Base-by-base conservation (phyloP, 1,140 invertebrate genomes). In the Microplitis demolitor region DNA sequence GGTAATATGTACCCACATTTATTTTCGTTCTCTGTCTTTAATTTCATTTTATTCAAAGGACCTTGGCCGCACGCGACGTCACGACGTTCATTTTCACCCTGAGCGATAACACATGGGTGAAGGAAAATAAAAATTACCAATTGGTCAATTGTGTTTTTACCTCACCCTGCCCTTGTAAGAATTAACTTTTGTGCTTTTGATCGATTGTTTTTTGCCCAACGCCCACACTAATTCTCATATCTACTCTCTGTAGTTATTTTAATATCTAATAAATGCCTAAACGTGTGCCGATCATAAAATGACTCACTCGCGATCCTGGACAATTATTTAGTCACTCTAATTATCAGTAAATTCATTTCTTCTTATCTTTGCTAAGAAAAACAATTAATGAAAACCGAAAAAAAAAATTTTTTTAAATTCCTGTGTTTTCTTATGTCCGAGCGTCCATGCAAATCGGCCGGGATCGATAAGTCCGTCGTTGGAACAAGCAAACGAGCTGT, bases 41-140 rank as follows among this genome's bases (percentile, higher is more conserved):
- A 51, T 37, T 33, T 54, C 5, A 24, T 50, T 54, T 58, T 31
- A 53, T 45, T 64, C 31, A 50, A 64, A 66, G 60, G 82, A 84
- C 84, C 84, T 85, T 85, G 84, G 82, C 83, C 82, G 78, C 83
- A 84, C 83, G 83, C 83, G 82, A 85, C 72, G 62, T 72, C 70
- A 72, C 54, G 56, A 72, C 56, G 71, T 67, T 67, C 71, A 72
- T 72, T 72, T 72, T 58, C 66, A 68, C 53, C 66, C 53, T 67
- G 64, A 72, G 56, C 64, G 64, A 68, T 58, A 68, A 68, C 13
- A 67, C 51, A 54, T 51, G 6, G 50, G 31, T 34, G 39, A 14
- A 56, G 33, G 13, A 24, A 68, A 58, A 58, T 31, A 68, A 68
- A 58, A 16, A 58, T 31, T 33, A 58, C 53, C 13, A 37, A 58